Conservation (phyloP, 64 coral and sea anemone species). For the Montipora sp. region DNA sequence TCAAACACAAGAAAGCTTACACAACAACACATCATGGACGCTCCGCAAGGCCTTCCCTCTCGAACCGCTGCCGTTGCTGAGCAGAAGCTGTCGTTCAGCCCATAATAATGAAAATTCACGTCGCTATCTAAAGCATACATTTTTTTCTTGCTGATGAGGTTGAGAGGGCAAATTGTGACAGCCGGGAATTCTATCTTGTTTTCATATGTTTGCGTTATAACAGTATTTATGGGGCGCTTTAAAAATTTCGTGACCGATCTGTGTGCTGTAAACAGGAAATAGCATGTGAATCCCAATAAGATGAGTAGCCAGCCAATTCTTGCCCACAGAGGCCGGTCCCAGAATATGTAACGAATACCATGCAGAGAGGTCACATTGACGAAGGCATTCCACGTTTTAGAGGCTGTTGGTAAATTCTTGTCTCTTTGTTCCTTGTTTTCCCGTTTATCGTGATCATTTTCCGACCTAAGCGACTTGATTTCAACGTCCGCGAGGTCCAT, state of each 20-base stretch:
- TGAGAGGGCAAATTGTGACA: slow-evolving; percentile 42
- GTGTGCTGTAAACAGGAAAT: slow-evolving; percentile 24
- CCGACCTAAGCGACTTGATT: neutral
- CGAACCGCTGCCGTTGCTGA: slow-evolving; percentile 62
- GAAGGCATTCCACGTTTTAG: slow-evolving; percentile 14
- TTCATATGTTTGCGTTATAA: slow-evolving; percentile 9
- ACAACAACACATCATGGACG: slow-evolving; percentile 78
- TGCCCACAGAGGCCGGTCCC: neutral
- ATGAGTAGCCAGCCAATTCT: slow-evolving; percentile 34
- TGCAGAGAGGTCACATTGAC: slow-evolving; percentile 45
- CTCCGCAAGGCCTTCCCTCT: slow-evolving; percentile 63
- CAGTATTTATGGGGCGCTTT: slow-evolving; percentile 5
- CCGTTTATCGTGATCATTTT: neutral
- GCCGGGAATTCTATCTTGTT: slow-evolving; percentile 12
- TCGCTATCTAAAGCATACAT: slow-evolving; percentile 58
- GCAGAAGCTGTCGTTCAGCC: slow-evolving; percentile 78
- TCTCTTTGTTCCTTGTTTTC: neutral
- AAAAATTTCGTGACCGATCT: neutral
- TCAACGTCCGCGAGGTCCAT: neutral
- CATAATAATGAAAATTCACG: neutral
- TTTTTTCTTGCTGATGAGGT: slow-evolving; percentile 50
- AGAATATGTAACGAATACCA: slow-evolving; percentile 37
- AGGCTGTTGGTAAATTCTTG: neutral
- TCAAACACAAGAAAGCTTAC: neutral
- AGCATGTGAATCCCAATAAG: slow-evolving; percentile 6